Percentiles rank a stretch among this genome's conserved stretches.
These are phyloP conservation scores for Babyrousa celebensis DNA, from an alignment of 2,797 vertebrate species.

Conservation along the genomic window DNA sequence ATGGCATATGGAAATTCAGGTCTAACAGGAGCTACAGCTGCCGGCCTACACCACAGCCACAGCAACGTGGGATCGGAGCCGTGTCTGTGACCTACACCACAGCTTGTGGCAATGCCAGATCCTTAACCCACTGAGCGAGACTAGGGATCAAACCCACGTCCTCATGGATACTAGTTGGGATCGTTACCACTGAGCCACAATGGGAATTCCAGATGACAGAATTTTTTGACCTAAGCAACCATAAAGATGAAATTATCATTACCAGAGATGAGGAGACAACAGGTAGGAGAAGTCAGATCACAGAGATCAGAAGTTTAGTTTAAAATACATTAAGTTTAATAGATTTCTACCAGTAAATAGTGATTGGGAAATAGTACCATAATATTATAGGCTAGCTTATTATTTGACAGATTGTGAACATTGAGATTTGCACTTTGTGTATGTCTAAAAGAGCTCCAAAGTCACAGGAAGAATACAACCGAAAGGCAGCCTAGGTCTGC, in stretches of 20 bases:
- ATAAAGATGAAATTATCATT: background rate
- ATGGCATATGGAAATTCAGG: too few species aligned
- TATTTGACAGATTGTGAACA: background rate
- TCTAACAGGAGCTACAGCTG: too few species aligned
- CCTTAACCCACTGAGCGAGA: too few species aligned
- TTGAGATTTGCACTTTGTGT: background rate
- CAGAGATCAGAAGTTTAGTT: background rate
- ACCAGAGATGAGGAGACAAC: background rate
- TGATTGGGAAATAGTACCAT: background rate
- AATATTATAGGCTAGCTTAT: background rate
- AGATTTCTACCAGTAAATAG: background rate
- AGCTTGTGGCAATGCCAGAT: too few species aligned
- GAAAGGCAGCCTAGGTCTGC: background rate
- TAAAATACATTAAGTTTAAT: background rate
- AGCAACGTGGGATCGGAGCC: too few species aligned
- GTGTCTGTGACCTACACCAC: too few species aligned
- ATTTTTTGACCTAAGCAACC: background rate
- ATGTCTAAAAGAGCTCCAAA: background rate
- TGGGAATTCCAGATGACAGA: background rate
- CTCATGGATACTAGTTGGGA: too few species aligned
- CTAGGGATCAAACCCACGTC: too few species aligned
- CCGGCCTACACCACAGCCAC: too few species aligned
- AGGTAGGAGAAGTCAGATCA: background rate
- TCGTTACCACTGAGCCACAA: too few species aligned
- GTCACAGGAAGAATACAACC: conserved; percentile 8